Evolutionary conservation across 2,888 invertebrate genomes (phyloP).

Genomic region (Andrena hattorfiana): DNA sequence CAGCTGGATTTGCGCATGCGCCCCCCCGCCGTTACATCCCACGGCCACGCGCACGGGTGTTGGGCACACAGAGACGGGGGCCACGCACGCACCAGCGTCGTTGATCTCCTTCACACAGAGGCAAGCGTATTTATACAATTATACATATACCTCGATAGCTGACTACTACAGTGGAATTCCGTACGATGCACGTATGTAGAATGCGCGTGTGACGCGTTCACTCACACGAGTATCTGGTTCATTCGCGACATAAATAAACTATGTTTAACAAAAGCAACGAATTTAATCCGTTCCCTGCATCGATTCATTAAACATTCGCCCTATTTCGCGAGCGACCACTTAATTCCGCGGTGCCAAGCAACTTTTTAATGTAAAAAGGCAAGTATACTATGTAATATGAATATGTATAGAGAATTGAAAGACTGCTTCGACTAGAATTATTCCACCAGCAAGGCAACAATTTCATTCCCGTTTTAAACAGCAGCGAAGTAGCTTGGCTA

Average conservation of each 20-base stretch:
- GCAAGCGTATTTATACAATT: no score
- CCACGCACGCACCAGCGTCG: no score
- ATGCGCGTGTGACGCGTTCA: slow-evolving; percentile 1
- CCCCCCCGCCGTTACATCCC: slow-evolving; percentile 20
- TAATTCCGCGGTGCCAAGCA: no score
- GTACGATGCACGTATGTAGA: background rate
- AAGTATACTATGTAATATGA: background rate
- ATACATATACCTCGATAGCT: background rate
- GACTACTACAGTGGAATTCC: no score
- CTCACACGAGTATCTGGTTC: background rate
- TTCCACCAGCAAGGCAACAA: background rate
- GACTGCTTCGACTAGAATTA: no score
- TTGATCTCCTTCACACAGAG: no score
- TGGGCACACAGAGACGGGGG: no score
- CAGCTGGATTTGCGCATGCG: slow-evolving; percentile 71
- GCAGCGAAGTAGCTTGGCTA: background rate
- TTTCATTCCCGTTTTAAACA: background rate
- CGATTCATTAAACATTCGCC: slow-evolving; percentile 1
- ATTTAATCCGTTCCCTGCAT: background rate
- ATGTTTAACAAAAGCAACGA: slow-evolving; percentile 23
- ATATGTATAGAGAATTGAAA: background rate
- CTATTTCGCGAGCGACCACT: no score
- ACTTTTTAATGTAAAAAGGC: no score
- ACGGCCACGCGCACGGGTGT: background rate
- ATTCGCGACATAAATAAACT: background rate